Percentiles rank a stretch among this genome's conserved stretches.
Conservation (phyloP, 2,888 invertebrate genomes). For the Bellardia pandia region DNA sequence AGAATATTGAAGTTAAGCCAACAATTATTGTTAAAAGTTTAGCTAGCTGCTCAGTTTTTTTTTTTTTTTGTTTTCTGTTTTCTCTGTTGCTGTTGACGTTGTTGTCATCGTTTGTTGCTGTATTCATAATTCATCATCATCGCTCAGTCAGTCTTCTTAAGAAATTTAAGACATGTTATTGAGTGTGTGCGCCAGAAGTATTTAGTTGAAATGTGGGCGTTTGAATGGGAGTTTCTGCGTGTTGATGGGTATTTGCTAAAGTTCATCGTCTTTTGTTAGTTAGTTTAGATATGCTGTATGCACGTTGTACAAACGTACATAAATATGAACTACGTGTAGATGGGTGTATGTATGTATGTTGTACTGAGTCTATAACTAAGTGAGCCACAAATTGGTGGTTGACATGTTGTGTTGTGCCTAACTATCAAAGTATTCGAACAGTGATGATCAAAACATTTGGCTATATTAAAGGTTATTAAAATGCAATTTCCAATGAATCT, state of each 20-base stretch:
- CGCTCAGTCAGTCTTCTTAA: conserved; percentile 19
- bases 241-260: conserved; percentile 22
- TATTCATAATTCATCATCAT: conserved; percentile 57
- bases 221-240: conserved; percentile 9
- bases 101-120: conserved; percentile 16
- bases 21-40: conserved; percentile 40
- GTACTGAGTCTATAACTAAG: conserved; percentile 42
- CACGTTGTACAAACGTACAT: neutral
- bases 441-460: conserved; percentile 3
- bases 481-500: too few species aligned
- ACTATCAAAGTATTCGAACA: neutral
- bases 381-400: conserved; percentile 58
- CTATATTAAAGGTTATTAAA: too few species aligned
- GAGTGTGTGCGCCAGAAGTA: neutral
- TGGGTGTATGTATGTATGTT: neutral
- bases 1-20: conserved; percentile 48
- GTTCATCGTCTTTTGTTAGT: conserved; percentile 37
- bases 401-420: conserved; percentile 19
- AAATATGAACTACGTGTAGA: neutral
- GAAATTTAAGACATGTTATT: conserved; percentile 13
- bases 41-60: neutral
- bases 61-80: neutral
- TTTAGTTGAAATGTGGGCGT: conserved; percentile 27
- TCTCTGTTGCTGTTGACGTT: conserved; percentile 16
- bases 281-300: neutral